These are phyloP conservation scores for Cavia porcellus DNA, from an alignment of 2,113 vertebrate genomes.

Conservation along the genomic window DNA sequence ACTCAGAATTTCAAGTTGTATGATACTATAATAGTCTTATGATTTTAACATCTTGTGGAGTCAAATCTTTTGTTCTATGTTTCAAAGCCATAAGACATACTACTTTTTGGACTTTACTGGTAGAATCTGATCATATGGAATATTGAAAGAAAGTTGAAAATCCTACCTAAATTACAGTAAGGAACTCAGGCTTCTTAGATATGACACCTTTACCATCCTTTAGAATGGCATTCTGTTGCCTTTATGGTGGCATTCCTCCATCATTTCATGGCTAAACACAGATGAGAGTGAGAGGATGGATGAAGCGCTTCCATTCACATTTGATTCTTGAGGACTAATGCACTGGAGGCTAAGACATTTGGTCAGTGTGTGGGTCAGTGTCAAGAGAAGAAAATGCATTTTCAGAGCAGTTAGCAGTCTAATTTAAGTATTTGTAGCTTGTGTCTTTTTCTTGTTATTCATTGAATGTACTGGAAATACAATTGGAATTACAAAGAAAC, in stretches of 20 bases:
- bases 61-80: background rate
- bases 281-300: background rate
- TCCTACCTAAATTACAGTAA: background rate
- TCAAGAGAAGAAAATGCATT: background rate
- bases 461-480: background rate
- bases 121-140: constrained; percentile 33
- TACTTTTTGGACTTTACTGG: background rate
- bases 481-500: background rate
- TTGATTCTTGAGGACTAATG: background rate
- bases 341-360: background rate
- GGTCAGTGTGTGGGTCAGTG: background rate
- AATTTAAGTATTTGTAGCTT: background rate
- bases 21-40: constrained; percentile 42
- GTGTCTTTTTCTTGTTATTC: background rate
- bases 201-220: background rate
- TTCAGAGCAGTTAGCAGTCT: background rate
- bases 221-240: background rate
- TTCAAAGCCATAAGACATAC: constrained; percentile 16
- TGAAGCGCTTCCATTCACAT: background rate
- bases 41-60: constrained; percentile 39
- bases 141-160: constrained; percentile 34
- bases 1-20: background rate
- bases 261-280: background rate
- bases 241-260: background rate
- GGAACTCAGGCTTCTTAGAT: background rate